A percentile compares a stretch with the other conserved stretches of the same genome.
These are phyloP conservation scores for Drosophila anomalata DNA, from an alignment of 2,888 invertebrate genomes.

Conservation along the genomic window DNA sequence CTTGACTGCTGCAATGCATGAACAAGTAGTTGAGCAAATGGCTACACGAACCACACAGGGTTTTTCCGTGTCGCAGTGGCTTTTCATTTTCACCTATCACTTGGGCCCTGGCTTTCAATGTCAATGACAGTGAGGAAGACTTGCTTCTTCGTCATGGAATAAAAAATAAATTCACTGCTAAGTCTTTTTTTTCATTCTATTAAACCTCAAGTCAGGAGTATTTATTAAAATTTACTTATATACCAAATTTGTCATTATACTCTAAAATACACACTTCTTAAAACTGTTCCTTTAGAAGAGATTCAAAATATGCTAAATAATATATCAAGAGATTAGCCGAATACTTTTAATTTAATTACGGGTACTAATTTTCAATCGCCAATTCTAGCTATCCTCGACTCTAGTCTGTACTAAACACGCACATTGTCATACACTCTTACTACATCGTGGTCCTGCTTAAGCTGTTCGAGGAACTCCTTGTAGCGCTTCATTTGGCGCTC, in stretches of 20 bases:
- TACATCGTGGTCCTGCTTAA: constrained; percentile 55
- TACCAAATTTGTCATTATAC: neutral
- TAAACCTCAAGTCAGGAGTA: neutral
- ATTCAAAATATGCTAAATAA: neutral
- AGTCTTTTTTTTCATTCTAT: no score
- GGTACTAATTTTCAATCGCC: neutral
- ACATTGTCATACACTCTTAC: constrained; percentile 74
- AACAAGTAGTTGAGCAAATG: constrained; percentile 77
- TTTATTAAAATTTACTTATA: no score
- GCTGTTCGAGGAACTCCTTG: constrained; percentile 48
- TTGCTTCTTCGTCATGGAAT: neutral
- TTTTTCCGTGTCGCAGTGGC: constrained; percentile 17
- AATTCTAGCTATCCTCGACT: neutral
- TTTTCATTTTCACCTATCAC: constrained; percentile 17
- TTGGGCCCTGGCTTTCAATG: constrained; percentile 5
- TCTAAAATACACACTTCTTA: no score
- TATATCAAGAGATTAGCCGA: neutral
- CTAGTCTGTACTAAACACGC: constrained; percentile 6
- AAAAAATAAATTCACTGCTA: neutral
- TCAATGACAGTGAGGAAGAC: constrained; percentile 8
- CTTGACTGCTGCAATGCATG: constrained; percentile 61
- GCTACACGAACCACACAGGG: constrained; percentile 56
- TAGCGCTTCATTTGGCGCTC: constrained; percentile 43
- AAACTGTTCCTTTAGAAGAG: no score
- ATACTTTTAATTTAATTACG: neutral